A percentile compares a stretch with the other conserved stretches of the same genome.
Evolutionary conservation across 2,113 vertebrate genomes (phyloP).

Genomic region (Hippolais icterina): DNA sequence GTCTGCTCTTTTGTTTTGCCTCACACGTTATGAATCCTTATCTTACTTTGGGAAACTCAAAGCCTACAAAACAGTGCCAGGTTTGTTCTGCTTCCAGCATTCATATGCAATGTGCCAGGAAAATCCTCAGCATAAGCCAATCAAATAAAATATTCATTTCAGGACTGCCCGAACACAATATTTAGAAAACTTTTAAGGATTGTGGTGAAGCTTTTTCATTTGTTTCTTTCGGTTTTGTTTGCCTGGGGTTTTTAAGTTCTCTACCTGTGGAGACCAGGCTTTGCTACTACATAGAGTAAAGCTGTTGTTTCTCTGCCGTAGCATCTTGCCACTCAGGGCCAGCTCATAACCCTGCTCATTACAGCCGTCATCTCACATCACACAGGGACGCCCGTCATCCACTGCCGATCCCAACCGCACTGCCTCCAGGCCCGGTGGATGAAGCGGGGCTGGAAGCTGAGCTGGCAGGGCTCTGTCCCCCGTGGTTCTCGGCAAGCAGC

Average conservation of each 20-base stretch:
- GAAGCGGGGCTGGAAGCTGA: neutral
- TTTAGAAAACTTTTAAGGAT: neutral
- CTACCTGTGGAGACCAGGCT: neutral
- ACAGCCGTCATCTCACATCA: neutral
- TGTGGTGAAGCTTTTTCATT: neutral
- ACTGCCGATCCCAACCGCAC: neutral
- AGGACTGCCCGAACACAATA: neutral
- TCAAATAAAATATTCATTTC: neutral
- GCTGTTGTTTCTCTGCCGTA: neutral
- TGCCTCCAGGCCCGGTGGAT: neutral
- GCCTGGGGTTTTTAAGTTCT: neutral
- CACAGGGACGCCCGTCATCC: neutral
- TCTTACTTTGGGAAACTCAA: neutral
- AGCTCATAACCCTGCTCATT: neutral
- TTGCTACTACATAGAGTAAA: neutral
- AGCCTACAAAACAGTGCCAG: neutral
- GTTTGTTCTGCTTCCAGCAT: neutral
- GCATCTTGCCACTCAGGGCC: neutral
- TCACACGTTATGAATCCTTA: neutral
- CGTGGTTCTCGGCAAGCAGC: neutral
- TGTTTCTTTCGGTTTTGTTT: neutral
- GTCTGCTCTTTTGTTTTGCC: neutral
- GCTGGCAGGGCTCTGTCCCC: slow-evolving; percentile 42
- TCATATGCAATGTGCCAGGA: neutral
- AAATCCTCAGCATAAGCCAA: neutral